Conservation (phyloP, 2,797 vertebrate species). For the Hephaestus fuliginosus region DNA sequence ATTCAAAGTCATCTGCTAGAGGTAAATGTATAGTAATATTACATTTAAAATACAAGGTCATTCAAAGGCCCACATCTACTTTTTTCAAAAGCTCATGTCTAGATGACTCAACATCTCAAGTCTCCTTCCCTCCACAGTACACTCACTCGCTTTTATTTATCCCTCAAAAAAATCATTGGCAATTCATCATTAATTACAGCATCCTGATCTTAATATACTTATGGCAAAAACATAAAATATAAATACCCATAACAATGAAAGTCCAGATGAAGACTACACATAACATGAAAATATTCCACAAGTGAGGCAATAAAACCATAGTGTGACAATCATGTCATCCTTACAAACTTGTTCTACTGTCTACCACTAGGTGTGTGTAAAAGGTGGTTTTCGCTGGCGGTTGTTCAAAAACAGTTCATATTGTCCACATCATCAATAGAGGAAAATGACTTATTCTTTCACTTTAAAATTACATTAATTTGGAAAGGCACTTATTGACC, state of each 20-base stretch:
- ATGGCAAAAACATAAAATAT: neutral
- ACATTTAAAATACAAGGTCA: neutral
- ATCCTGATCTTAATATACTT: neutral
- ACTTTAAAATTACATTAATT: too few species aligned
- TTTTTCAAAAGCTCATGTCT: neutral
- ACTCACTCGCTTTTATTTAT: neutral
- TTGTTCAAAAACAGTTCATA: too few species aligned
- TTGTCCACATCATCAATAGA: too few species aligned
- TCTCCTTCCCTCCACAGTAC: neutral
- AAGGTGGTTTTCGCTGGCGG: too few species aligned
- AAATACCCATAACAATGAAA: neutral
- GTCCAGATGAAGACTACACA: neutral
- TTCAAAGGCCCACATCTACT: neutral
- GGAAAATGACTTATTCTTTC: too few species aligned
- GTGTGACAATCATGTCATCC: neutral
- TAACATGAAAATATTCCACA: neutral
- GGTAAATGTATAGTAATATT: neutral
- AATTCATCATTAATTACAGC: neutral
- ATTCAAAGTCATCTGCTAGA: conserved; percentile 94
- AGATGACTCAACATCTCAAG: neutral
- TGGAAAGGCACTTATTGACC: too few species aligned
- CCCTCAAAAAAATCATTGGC: neutral
- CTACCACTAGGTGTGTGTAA: too few species aligned
- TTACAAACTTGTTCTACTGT: too few species aligned
- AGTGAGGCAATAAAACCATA: neutral